Evolutionary conservation across 2,113 vertebrate species (phyloP), one percentile per base, ranked within the genome.

Genomic region (Hirundichthys speculiger): DNA sequence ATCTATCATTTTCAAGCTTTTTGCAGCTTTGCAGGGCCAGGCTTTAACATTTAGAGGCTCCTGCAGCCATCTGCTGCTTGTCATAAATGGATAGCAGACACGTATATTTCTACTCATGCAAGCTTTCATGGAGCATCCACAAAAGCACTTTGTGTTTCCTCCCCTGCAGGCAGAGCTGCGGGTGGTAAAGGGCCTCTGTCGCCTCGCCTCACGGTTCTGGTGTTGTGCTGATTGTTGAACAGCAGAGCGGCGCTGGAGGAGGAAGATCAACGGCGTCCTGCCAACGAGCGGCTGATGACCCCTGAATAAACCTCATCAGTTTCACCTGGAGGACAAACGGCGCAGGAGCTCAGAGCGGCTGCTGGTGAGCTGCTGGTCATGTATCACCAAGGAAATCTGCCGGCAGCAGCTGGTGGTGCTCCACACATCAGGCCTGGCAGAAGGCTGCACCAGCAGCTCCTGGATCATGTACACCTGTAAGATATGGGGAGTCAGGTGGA

Each of bases 291-390:
- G 65, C 30, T 9, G 64, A 25, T 75, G 80, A 85, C 78, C 71
- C 63, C 69, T 13, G 69, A 82, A 78, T 79, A 70, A 66, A 84
- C 78, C 68, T 79, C 76, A 84, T 87, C 71, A 79, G 79, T 71
- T 73, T 64, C 14, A 60, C 64, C 73, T 70, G 10, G 51, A 52
- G 68, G 73, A 42, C 65, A 53, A 75, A 69, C 52, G 8, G 38
- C 8, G 61, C 62, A 30, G 69, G 64, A 77, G 68, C 80, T 62
- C 59, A 13, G 45, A 45, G 69, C 42, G 61, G 48, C 50, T 43
- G 68, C 60, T 20, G 53, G 73, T 15, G 38, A 65, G 71, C 51
- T 27, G 21, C 65, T 75, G 56, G 50, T 66, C 78, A 54, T 75
- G 83, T 75, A 78, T 82, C 73, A 78, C 61, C 52, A 58, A 25